A percentile compares a stretch with the other conserved stretches of the same genome.
phyloP scores from a whole-genome alignment of 2,888 invertebrate genomes.

The Aporophyla nigra region DNA sequence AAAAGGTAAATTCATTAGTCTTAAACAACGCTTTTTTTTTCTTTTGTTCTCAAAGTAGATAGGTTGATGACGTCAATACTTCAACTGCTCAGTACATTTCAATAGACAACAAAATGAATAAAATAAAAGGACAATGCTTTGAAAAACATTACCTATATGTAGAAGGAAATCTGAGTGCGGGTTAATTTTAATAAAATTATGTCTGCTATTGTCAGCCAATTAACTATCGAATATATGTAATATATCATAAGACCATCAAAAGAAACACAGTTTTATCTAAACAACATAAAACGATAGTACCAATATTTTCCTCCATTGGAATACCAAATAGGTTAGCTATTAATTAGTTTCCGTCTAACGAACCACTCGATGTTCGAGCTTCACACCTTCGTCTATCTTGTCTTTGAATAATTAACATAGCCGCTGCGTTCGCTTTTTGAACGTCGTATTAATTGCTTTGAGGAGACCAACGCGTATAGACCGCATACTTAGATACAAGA shows the following conservation, averaged over 20 bases:
- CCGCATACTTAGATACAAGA: neutral
- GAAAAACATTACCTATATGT: neutral
- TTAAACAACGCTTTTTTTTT: constrained; percentile 6
- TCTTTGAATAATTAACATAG: constrained; percentile 52
- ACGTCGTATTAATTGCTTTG: constrained; percentile 51
- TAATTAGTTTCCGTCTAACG: constrained; percentile 42
- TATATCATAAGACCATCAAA: too few relatives aligned
- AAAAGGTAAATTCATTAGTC: constrained; percentile 32
- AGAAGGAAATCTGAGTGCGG: neutral
- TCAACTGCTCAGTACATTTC: neutral
- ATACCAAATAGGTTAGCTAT: constrained; percentile 17
- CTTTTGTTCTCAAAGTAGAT: neutral
- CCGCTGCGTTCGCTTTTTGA: constrained; percentile 41
- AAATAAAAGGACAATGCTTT: neutral
- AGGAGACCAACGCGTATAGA: too few relatives aligned
- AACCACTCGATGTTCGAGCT: constrained; percentile 33
- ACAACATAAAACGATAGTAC: constrained; percentile 3
- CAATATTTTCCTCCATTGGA: constrained; percentile 14
- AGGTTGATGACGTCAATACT: constrained; percentile 13
- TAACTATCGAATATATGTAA: too few relatives aligned
- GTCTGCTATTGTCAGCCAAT: too few relatives aligned
- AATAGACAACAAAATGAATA: neutral
- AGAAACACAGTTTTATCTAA: neutral
- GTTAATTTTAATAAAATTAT: neutral
- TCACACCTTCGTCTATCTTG: constrained; percentile 31